Evolutionary conservation across 1,140 invertebrate genomes (phyloP), one percentile per base, ranked within the genome.

Genomic region (Pseudomyrmex sp.): DNA sequence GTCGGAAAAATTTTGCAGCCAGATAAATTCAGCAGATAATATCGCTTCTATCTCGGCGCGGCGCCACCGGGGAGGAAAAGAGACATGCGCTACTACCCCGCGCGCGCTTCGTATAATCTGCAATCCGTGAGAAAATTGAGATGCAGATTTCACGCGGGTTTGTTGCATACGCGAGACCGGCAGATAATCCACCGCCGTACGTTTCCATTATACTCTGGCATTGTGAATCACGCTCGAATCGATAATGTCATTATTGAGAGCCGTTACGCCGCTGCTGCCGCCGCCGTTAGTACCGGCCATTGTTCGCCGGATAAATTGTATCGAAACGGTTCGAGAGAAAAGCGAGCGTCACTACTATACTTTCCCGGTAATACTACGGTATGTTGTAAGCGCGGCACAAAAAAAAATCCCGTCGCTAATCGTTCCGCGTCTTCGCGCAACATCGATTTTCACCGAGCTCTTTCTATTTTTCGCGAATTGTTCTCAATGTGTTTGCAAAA

Each of bases 161-260:
- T 15, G 20, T 77, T 5, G 13, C 74, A 20, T 68, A 58, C 13
- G 48, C 18, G 18, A n/a, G 23, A 50, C 18, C n/a, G 75, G 35
- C 35, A 48, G 63, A 58, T 68, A 79, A 79, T 72, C 20, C 77
- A 18, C 54, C 46, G 75, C 75, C 56, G 18, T 69, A 18, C 26
- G 54, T 44, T 61, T 18, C 70, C 23, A 52, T 76, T 82, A 79
- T 74, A 69, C 15, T 61, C 66, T 69, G 44, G 56, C 26, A 59
- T 20, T 56, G 70, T 85, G 70, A 77, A 87, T 85, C 68, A 50
- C 58, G 56, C 54, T 83, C 46, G 69, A 86, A 90, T 90, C 86
- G 85, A 89, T 90, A 86, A 61, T 74, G 59, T 89, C 84, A 88
- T 90, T 89, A 90, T 86, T 59, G 88, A 85, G 74, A 52, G 69